These are phyloP conservation scores for Dendroctonus ponderosae DNA, from an alignment of 1,140 invertebrate genomes.

Conservation along the genomic window DNA sequence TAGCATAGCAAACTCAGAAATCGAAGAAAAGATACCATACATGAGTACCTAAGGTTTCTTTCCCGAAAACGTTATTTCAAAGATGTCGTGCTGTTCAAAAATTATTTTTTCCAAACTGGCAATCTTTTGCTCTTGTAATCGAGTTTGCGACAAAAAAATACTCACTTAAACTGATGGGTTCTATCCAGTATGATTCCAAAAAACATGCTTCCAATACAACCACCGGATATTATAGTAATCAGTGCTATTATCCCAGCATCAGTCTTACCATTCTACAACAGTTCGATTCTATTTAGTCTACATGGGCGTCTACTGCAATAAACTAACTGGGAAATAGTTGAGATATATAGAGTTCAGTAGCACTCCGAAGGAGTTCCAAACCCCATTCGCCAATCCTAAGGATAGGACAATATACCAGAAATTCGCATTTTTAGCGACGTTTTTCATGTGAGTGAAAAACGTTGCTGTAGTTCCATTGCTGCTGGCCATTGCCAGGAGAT, in stretches of 20 bases:
- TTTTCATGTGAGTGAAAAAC: conserved; percentile 21
- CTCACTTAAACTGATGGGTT: conserved; percentile 44
- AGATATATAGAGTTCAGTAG: conserved; percentile 39
- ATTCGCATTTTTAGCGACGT: conserved; percentile 36
- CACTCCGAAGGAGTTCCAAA: conserved; percentile 42
- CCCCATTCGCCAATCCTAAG: conserved; percentile 38
- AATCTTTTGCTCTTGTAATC: not conserved
- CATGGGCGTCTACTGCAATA: not conserved
- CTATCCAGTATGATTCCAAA: conserved; percentile 44
- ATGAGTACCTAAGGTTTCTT: no score
- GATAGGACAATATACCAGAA: conserved; percentile 36
- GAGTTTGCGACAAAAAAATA: not conserved
- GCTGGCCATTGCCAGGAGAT: conserved; percentile 5
- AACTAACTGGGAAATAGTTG: conserved; percentile 44
- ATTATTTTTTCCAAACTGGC: no score
- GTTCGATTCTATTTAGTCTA: not conserved
- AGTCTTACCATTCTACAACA: conserved; percentile 37
- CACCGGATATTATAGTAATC: conserved; percentile 39
- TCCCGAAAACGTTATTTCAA: no score
- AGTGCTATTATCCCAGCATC: conserved; percentile 39
- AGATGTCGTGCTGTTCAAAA: no score
- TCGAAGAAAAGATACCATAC: no score
- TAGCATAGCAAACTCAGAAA: no score
- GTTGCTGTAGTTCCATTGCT: conserved; percentile 1
- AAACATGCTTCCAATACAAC: conserved; percentile 42